Evolutionary conservation across 1,140 invertebrate species (phyloP), one percentile per base, ranked within the genome.

Genomic region (Bombus fervidus): DNA sequence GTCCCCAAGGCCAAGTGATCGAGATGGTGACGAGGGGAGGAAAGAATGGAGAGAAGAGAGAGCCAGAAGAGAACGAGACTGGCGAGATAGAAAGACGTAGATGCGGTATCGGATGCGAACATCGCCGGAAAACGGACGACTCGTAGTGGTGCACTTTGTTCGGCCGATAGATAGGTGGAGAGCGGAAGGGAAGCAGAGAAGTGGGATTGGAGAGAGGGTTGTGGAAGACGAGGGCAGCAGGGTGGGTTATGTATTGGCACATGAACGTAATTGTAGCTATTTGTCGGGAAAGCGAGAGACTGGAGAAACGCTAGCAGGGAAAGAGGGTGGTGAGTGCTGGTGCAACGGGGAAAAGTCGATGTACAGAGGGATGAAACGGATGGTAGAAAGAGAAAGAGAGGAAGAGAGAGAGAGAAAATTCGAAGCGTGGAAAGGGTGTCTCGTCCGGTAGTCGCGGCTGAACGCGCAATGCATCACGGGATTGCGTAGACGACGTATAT

Each of bases 261-360:
- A 91, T 92, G 90, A 86, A 91, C 85, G 92, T 94, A 94, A 95
- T 94, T 94, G 92, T 91, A 85, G 91, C 91, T 90, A 93, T 94
- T 94, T 93, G 92, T 94, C 91, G 91, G 91, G 88, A 89, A 86
- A 79, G 78, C 79, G 77, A 89, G 86, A 90, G 90, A 86, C 78
- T 31, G 69, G 78, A 69, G 85, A 85, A 68, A 87, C 81, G 69
- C 47, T 31, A 28, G 74, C 78, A 81, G 89, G 62, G 85, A 88
- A 72, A 71, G 43, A 66, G 80, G 57, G 84, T 25, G 76, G 68
- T 18, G 71, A 81, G 73, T 80, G 22, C 41, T 28, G 53, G 62
- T 82, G 73, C 57, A 39, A 85, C 74, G 62, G 80, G 71, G 79
- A 84, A 66, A 88, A 89, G 83, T 72, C 57, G 75, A 81, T 83